phyloP scores from a whole-genome alignment of 2,888 invertebrate genomes.

The Alsophila aescularia region DNA sequence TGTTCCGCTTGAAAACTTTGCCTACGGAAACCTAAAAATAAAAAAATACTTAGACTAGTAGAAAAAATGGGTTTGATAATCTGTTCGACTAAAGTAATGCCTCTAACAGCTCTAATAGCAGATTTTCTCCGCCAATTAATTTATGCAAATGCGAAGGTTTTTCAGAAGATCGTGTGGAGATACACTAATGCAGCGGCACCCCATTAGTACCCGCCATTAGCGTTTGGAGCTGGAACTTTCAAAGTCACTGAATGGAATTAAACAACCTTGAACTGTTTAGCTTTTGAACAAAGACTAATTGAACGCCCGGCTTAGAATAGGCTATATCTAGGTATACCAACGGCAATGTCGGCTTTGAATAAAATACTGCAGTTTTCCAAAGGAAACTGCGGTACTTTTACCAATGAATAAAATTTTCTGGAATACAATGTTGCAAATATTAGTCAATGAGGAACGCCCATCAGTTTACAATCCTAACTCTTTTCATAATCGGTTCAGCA shows the following conservation, averaged over 20 bases:
- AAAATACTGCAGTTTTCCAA: no score
- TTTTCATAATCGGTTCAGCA: no score
- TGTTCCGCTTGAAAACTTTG: no score
- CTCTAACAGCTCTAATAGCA: neutral
- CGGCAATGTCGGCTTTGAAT: neutral
- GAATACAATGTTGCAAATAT: no score
- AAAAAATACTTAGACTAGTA: no score
- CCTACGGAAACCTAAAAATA: no score
- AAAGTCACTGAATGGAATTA: constrained; percentile 15
- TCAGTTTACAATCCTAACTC: no score
- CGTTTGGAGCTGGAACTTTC: constrained; percentile 2
- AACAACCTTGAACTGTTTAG: constrained; percentile 18
- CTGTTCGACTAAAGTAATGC: neutral
- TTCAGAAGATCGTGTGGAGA: constrained; percentile 10
- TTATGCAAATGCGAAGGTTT: neutral
- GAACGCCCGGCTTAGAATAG: neutral
- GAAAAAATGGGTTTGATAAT: neutral
- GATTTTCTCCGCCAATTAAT: neutral
- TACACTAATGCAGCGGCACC: constrained; percentile 8
- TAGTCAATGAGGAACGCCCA: no score
- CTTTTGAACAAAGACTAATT: constrained; percentile 15
- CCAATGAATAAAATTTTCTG: no score
- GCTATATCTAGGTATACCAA: neutral
- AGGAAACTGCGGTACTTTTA: no score
- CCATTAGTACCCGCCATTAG: constrained; percentile 19